Conservation (phyloP, 2,113 vertebrate genomes). For the Holacanthus passer region DNA sequence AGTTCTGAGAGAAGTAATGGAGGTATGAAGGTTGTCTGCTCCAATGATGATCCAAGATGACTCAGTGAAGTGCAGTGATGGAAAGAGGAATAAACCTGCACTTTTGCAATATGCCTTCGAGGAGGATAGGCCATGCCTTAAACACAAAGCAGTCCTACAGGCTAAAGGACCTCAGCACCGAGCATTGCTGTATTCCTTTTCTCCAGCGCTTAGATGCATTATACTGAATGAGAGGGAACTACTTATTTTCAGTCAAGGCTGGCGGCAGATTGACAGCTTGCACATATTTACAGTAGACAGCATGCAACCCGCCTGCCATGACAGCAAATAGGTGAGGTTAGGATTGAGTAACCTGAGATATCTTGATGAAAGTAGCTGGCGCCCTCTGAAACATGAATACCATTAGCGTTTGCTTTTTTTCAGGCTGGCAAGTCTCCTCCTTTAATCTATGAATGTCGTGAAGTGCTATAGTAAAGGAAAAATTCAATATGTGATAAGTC, state of each 20-base stretch:
- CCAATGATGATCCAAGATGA: slow-evolving; percentile 51
- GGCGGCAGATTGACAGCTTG: slow-evolving; percentile 33
- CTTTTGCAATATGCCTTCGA: slow-evolving; percentile 44
- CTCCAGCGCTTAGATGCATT: slow-evolving; percentile 10
- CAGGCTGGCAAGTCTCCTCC: background rate
- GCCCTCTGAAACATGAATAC: slow-evolving; percentile 45
- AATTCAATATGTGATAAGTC: slow-evolving; percentile 48
- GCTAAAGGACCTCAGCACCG: slow-evolving; percentile 13
- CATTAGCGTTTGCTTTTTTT: slow-evolving; percentile 34
- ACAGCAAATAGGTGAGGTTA: slow-evolving; percentile 33
- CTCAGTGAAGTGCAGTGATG: slow-evolving; percentile 49
- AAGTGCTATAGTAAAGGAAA: slow-evolving; percentile 25
- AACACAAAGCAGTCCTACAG: slow-evolving; percentile 41
- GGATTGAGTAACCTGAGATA: slow-evolving; percentile 42
- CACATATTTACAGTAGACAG: slow-evolving; percentile 51
- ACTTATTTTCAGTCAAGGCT: slow-evolving; percentile 38
- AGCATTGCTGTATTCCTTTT: slow-evolving; percentile 19
- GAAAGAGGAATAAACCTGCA: slow-evolving; percentile 60
- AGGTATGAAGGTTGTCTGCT: slow-evolving; percentile 56
- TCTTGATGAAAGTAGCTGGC: slow-evolving; percentile 47
- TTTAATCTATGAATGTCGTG: slow-evolving; percentile 40
- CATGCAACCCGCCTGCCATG: slow-evolving; percentile 10
- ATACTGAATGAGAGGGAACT: slow-evolving; percentile 8
- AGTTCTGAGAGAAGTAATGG: slow-evolving; percentile 44
- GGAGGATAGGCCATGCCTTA: slow-evolving; percentile 29